Evolutionary conservation across 1,140 invertebrate genomes (phyloP).

Genomic region (Bilobella aurantiaca): DNA sequence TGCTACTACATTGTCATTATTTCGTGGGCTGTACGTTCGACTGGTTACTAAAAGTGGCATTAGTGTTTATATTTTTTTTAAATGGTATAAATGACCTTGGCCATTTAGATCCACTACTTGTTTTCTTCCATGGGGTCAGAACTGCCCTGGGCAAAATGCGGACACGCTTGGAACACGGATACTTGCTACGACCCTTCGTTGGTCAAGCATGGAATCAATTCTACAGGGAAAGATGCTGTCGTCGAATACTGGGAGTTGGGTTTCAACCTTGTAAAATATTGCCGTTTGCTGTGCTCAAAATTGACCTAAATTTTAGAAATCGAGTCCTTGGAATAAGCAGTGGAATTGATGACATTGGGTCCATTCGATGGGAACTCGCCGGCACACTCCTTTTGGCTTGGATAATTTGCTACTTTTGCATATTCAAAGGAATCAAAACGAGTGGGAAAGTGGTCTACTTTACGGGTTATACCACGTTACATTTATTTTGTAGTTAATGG

Average conservation of each 20-base stretch:
- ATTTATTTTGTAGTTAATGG: too few relatives aligned
- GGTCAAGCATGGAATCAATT: neutral
- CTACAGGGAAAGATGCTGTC: constrained; percentile 32
- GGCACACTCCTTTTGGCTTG: constrained; percentile 50
- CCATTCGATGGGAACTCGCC: constrained; percentile 61
- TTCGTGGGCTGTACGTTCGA: constrained; percentile 43
- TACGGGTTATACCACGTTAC: constrained; percentile 36
- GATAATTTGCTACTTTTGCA: constrained; percentile 44
- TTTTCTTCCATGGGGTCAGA: constrained; percentile 46
- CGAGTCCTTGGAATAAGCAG: constrained; percentile 56
- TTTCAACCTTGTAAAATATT: constrained; percentile 20
- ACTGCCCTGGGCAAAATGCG: constrained; percentile 49
- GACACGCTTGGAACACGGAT: constrained; percentile 44
- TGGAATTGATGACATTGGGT: constrained; percentile 54
- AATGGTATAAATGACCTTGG: neutral
- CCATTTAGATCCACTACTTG: constrained; percentile 43
- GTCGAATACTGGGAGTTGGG: constrained; percentile 40
- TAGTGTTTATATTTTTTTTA: neutral
- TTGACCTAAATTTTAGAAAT: constrained; percentile 44
- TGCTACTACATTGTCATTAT: constrained; percentile 51
- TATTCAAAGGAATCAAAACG: constrained; percentile 46
- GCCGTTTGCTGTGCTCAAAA: too few relatives aligned
- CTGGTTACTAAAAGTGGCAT: too few relatives aligned
- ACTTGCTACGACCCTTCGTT: constrained; percentile 35
- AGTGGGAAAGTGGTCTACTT: constrained; percentile 42